Evolutionary conservation across 2,888 invertebrate species (phyloP).

Genomic region (Amblyteles armatorius): DNA sequence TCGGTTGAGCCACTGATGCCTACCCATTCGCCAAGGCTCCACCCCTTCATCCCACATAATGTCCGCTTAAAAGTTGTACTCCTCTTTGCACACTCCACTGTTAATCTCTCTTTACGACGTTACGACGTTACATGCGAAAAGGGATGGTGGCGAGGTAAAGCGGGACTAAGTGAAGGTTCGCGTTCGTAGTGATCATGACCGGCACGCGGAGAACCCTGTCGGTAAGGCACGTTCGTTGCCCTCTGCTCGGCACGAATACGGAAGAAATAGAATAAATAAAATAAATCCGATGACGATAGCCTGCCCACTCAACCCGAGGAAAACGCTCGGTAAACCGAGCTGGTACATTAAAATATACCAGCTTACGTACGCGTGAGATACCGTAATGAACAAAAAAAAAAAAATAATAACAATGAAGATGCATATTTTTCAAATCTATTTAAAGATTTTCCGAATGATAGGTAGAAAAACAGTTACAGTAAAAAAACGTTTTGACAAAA

Average conservation of each 20-base stretch:
- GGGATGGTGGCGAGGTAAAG: not conserved
- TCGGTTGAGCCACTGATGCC: not conserved
- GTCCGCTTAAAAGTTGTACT: slow-evolving; percentile 67
- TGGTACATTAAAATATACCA: not conserved
- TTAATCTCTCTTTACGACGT: slow-evolving; percentile 71
- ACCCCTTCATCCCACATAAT: not conserved
- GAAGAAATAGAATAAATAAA: not conserved
- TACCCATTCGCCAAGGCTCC: not conserved
- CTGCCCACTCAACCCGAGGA: not conserved
- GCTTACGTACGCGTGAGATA: not conserved
- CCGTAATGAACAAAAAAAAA: not conserved
- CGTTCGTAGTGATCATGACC: not conserved
- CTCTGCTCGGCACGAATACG: not conserved
- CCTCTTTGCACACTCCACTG: slow-evolving; percentile 40
- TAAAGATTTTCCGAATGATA: no score
- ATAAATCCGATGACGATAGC: not conserved
- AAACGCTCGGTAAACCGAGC: not conserved
- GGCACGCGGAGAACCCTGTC: not conserved
- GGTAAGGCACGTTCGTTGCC: slow-evolving; percentile 6
- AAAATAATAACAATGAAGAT: not conserved
- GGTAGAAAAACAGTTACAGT: no score
- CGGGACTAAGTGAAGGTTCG: not conserved
- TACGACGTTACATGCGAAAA: slow-evolving; percentile 8
- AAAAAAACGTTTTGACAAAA: no score
- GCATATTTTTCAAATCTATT: not conserved